Evolutionary conservation across 2,113 vertebrate species (phyloP).

Genomic region (Macrotis lagotis): DNA sequence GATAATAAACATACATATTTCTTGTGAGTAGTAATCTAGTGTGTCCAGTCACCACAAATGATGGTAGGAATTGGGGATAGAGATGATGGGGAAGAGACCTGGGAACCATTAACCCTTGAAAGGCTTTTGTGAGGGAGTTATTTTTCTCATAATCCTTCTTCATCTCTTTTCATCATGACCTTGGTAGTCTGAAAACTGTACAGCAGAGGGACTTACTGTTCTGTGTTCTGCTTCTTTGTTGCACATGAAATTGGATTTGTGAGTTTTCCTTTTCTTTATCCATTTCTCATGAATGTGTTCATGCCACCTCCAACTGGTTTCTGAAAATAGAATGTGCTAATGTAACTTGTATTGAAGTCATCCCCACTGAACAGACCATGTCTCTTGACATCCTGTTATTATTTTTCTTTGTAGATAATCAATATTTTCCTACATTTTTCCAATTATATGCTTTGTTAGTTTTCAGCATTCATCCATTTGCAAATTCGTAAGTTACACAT

Average conservation of each 20-base stretch:
- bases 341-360: not conserved
- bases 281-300: not conserved
- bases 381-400: not conserved
- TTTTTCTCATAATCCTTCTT: not conserved
- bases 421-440: too few relatives aligned
- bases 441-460: too few relatives aligned
- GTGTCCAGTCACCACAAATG: not conserved
- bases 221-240: not conserved
- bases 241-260: not conserved
- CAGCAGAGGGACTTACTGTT: not conserved
- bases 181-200: not conserved
- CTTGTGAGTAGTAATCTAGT: not conserved
- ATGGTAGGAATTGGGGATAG: not conserved
- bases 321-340: not conserved
- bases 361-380: not conserved
- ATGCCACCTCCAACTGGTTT: not conserved
- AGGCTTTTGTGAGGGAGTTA: not conserved
- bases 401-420: too few relatives aligned
- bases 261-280: not conserved
- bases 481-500: too few relatives aligned
- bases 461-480: too few relatives aligned
- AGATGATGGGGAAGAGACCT: not conserved
- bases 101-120: not conserved
- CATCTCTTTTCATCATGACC: not conserved
- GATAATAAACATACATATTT: not conserved